Evolutionary conservation across 2,113 vertebrate genomes (phyloP).

Genomic region (Oceanodroma tethys): DNA sequence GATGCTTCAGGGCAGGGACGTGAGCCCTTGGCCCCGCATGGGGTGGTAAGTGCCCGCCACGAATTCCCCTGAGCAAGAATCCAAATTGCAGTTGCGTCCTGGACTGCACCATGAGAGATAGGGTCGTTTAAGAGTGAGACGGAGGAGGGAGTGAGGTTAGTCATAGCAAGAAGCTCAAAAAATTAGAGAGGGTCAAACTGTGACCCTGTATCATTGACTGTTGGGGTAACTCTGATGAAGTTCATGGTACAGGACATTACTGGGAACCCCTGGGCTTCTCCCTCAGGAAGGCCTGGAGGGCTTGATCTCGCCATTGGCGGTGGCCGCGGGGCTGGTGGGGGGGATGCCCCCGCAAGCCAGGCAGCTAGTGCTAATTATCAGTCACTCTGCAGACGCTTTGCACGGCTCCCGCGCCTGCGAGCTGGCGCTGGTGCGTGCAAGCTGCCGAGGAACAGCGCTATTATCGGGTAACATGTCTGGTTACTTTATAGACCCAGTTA

Average conservation of each 20-base stretch:
- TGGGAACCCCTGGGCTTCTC: background rate
- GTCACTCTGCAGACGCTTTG: background rate
- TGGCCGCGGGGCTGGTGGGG: rapidly evolving
- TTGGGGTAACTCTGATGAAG: background rate
- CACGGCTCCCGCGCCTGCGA: background rate
- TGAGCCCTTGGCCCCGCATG: rapidly evolving
- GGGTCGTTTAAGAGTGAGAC: background rate
- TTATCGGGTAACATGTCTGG: slow-evolving; percentile 50
- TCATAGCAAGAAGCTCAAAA: background rate
- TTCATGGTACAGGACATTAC: background rate
- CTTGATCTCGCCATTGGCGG: background rate
- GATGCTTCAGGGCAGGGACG: background rate
- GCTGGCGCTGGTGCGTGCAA: background rate
- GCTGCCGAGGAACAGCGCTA: background rate
- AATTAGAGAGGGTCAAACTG: background rate
- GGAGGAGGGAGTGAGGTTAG: background rate
- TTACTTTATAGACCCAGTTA: slow-evolving; percentile 66
- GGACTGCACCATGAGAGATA: background rate
- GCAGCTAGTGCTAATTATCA: background rate
- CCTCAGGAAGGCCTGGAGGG: background rate
- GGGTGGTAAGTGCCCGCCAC: background rate
- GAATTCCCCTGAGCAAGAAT: background rate
- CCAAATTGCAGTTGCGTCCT: background rate
- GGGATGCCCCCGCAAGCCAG: background rate
- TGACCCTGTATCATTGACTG: background rate